Evolutionary conservation across 2,113 vertebrate species (phyloP), one percentile per base, ranked within the genome.

Genomic region (Notothenia rossii): DNA sequence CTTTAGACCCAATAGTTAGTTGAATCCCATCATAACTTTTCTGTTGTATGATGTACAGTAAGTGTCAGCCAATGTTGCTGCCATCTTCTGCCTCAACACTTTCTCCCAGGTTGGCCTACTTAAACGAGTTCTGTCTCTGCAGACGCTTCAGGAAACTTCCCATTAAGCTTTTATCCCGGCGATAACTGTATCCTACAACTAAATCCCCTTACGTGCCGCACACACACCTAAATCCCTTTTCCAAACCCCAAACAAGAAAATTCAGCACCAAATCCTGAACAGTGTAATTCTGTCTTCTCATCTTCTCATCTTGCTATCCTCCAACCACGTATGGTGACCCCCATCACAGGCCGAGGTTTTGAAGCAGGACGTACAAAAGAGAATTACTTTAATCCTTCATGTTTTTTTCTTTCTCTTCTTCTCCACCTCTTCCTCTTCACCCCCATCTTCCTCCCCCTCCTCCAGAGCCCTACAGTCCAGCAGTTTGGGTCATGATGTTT

Each of bases 401-500:
- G 75, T 86, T 60, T 83, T 64, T 79, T 40, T 56, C 17, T 49
- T 68, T 59, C 46, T 12, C 54, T 56, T 54, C 36, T 40, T 17
- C 50, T 53, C 13, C 56, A 15, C 14, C 56, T 36, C 58, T 22
- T 58, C 13, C 54, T 56, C 29, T 29, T 29, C 29, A 29, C 29
- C 29, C 29, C 29, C 29, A 29, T 29, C 53, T 0, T 33, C 25
- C 53, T 83, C 55, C 81, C 50, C 66, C 75, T 75, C 56, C 29
- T 58, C 1, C 89, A 96, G 95, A 96, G 89, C 95, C 95, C 15
- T 96, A 96, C 91, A 96, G 95, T 72, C 95, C 95, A 13, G 95
- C 95, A 4, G 95, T 96, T 8, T 96, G 95, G 95, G 95, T 96
- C 85, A 99, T 99, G 98, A 99, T 99, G 98, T 99, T 99, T 1